Conservation (phyloP, 2,113 vertebrate genomes). For the Antidorcas marsupialis region DNA sequence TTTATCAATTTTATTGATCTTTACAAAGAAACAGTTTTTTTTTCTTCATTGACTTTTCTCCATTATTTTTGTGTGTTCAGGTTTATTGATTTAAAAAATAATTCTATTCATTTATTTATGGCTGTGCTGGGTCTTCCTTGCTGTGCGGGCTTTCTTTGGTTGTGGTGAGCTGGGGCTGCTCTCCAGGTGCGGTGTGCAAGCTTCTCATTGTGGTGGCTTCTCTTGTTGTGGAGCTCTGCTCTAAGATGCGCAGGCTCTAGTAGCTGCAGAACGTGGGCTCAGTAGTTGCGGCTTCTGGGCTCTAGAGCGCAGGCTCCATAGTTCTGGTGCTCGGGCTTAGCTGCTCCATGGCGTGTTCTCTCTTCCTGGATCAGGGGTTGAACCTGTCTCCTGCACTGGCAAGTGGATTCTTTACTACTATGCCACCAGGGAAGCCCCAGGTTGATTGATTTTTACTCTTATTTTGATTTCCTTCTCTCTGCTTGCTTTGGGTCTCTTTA, state of each 20-base stretch:
- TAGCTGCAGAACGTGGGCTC: neutral
- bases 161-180: neutral
- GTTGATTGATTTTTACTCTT: neutral
- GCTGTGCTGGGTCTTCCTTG: neutral
- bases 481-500: neutral
- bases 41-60: neutral
- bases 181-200: rapidly evolving
- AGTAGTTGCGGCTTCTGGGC: neutral
- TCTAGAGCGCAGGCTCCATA: neutral
- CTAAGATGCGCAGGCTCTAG: neutral
- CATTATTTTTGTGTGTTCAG: neutral
- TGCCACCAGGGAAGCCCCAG: neutral
- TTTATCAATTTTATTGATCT: neutral
- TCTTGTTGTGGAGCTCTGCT: neutral
- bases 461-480: neutral
- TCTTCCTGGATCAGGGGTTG: neutral
- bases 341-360: rapidly evolving
- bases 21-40: neutral
- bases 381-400: neutral
- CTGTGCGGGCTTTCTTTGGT: neutral
- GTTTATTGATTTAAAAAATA: neutral
- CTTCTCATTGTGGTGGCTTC: rapidly evolving
- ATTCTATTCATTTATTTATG: neutral
- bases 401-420: neutral
- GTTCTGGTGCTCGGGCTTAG: neutral